Conservation (phyloP, 2,113 vertebrate species). For the Podocnemis expansa region DNA sequence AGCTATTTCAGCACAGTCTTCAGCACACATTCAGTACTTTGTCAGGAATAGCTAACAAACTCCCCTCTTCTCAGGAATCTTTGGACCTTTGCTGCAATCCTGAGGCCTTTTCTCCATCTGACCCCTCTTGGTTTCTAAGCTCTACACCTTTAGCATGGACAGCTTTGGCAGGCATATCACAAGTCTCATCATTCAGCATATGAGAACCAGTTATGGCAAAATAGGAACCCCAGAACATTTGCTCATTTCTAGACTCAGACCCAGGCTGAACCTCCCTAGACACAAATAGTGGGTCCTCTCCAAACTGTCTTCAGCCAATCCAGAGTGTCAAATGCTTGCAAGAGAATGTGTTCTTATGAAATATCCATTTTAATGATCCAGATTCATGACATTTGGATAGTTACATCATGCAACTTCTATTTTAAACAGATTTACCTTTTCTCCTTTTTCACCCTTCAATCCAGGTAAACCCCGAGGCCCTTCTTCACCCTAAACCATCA, state of each 20-base stretch:
- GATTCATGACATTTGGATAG: neutral
- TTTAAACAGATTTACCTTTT: slow-evolving; percentile 79
- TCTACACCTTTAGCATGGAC: neutral
- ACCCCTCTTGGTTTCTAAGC: neutral
- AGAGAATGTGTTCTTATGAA: fast-evolving
- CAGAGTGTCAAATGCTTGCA: neutral
- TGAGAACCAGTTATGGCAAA: neutral
- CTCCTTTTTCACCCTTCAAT: slow-evolving; percentile 83
- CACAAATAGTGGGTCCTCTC: neutral
- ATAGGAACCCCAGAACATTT: neutral
- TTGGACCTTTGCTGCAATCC: neutral
- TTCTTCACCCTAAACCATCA: slow-evolving; percentile 79
- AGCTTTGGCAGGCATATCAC: neutral
- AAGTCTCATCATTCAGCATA: neutral
- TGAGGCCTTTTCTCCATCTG: neutral
- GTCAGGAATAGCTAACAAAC: neutral
- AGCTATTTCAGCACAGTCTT: neutral
- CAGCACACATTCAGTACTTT: neutral
- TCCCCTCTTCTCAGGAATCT: neutral
- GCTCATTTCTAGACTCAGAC: no score
- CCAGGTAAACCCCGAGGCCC: slow-evolving; percentile 83
- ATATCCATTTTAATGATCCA: neutral
- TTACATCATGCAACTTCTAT: neutral
- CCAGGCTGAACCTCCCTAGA: neutral
- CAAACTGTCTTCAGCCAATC: neutral